Evolutionary conservation across 1,140 invertebrate genomes (phyloP).

Genomic region (Parasteatoda tepidariorum): DNA sequence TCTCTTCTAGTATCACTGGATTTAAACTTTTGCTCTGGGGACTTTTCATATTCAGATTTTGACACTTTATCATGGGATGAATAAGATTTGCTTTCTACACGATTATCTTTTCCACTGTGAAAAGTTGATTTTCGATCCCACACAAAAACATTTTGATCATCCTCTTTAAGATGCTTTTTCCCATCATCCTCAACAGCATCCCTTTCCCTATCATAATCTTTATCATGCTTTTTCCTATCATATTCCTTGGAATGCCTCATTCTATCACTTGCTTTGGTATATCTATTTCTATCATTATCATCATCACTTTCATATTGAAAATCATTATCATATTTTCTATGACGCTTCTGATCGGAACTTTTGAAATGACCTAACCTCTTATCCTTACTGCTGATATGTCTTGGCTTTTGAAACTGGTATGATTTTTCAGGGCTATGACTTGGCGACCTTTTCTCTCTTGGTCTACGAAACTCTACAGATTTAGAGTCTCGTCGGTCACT

Average conservation of each 20-base stretch:
- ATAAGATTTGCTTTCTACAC: not conserved
- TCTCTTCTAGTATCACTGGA: not conserved
- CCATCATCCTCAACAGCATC: not conserved
- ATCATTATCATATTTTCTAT: not conserved
- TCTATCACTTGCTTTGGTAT: no score
- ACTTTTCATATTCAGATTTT: not conserved
- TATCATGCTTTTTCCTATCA: not conserved
- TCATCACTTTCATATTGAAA: not conserved
- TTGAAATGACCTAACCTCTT: not conserved
- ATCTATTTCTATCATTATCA: not conserved
- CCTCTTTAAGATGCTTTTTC: not conserved
- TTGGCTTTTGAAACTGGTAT: conserved; percentile 17
- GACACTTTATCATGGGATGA: not conserved
- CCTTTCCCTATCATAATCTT: not conserved
- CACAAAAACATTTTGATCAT: not conserved
- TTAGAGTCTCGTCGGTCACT: not conserved
- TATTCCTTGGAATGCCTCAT: not conserved
- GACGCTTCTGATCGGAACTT: not conserved
- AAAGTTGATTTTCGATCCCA: not conserved
- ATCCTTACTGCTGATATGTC: not conserved
- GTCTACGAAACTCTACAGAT: not conserved
- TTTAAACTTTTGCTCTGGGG: no score
- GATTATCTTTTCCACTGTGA: not conserved
- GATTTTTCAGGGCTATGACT: not conserved
- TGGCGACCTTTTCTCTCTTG: not conserved